phyloP scores from a whole-genome alignment of 2,888 invertebrate species.

The Anoncus sp. region DNA sequence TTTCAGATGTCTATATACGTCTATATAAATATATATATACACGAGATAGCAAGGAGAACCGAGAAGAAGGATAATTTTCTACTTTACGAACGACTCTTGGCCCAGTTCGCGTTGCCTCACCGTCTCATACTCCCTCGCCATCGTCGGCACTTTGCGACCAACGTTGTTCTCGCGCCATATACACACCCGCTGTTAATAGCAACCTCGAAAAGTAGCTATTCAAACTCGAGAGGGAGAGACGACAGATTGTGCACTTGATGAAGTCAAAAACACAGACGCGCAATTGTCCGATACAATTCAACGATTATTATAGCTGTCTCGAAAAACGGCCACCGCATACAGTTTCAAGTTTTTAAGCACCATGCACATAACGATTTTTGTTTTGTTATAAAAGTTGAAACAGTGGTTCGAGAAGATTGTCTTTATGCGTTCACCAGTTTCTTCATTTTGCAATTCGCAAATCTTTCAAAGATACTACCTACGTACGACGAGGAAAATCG shows the following conservation, averaged over 20 bases:
- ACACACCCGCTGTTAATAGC: slow-evolving; percentile 4
- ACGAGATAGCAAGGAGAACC: not conserved
- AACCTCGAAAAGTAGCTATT: slow-evolving; percentile 37
- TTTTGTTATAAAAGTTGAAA: no score
- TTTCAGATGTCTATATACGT: slow-evolving; percentile 17
- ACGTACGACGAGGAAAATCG: not conserved
- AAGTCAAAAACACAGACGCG: not conserved
- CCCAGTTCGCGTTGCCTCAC: slow-evolving; percentile 18
- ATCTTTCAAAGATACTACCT: no score
- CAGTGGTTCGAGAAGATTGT: no score
- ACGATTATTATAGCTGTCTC: not conserved
- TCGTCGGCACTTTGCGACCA: not conserved
- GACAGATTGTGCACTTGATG: not conserved
- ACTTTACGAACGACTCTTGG: slow-evolving; percentile 39
- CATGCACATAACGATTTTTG: no score
- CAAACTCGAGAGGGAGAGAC: slow-evolving; percentile 18
- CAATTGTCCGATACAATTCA: slow-evolving; percentile 12
- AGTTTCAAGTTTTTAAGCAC: no score
- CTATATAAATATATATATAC: slow-evolving; percentile 6
- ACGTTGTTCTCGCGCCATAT: slow-evolving; percentile 5
- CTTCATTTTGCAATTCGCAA: no score
- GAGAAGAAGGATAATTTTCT: slow-evolving; percentile 51
- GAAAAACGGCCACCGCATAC: no score
- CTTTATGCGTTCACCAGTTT: no score
- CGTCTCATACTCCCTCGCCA: not conserved